These are phyloP conservation scores for Chaetophractus vellerosus DNA, from an alignment of 2,797 vertebrate species.

Conservation along the genomic window DNA sequence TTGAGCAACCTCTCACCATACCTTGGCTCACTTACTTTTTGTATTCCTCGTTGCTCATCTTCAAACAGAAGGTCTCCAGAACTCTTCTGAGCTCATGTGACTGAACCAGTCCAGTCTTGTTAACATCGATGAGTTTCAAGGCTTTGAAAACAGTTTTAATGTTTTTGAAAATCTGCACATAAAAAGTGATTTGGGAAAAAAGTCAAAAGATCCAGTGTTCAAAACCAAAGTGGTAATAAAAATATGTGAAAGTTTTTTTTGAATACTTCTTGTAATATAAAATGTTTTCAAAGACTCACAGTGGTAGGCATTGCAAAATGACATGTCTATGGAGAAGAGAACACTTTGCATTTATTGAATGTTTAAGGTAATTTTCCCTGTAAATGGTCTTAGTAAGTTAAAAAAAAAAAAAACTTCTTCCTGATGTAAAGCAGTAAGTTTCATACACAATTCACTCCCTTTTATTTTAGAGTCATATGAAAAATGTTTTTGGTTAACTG, in stretches of 20 bases:
- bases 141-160: constrained; percentile 87
- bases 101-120: constrained; percentile 82
- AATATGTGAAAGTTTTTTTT: neutral
- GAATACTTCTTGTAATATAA: constrained; percentile 60
- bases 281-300: constrained; percentile 59
- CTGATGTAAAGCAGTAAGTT: constrained; percentile 74
- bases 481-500: constrained; percentile 64
- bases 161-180: constrained; percentile 88
- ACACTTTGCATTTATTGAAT: constrained; percentile 76
- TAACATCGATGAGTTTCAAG: constrained; percentile 88
- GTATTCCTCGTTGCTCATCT: constrained; percentile 87
- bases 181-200: constrained; percentile 64
- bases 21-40: constrained; percentile 83
- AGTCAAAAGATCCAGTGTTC: constrained; percentile 45
- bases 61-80: constrained; percentile 87
- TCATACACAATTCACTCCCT: constrained; percentile 71
- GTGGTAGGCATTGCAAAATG: constrained; percentile 59
- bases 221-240: constrained; percentile 21
- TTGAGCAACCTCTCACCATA: accelerated
- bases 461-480: constrained; percentile 74
- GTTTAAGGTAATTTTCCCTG: constrained; percentile 81
- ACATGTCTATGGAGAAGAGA: constrained; percentile 51
- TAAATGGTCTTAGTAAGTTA: constrained; percentile 77
- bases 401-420: constrained; percentile 62
- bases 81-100: constrained; percentile 82